Evolutionary conservation across 2,113 vertebrate genomes (phyloP).

Genomic region (Centropus bengalensis): DNA sequence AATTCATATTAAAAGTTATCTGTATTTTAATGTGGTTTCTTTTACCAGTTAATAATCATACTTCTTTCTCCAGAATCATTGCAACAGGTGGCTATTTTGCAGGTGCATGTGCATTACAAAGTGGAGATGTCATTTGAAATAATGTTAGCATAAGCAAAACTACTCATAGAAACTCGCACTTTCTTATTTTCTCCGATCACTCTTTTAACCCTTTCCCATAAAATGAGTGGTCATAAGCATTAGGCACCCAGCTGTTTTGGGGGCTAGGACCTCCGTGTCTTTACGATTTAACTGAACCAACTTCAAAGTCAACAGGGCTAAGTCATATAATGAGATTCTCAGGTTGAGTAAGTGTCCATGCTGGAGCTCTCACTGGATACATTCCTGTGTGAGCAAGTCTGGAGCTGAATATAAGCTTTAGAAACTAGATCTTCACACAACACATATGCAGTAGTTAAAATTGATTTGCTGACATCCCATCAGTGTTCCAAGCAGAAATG

Average conservation of each 20-base stretch:
- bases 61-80: slow-evolving; percentile 7
- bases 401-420: background rate
- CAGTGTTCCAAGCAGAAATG: background rate
- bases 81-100: background rate
- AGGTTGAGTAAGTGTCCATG: background rate
- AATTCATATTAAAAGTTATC: slow-evolving; percentile 25
- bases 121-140: background rate
- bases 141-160: slow-evolving; percentile 14
- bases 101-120: background rate
- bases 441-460: background rate
- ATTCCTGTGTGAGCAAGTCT: background rate
- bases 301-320: background rate
- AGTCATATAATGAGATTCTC: background rate
- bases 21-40: slow-evolving; percentile 43
- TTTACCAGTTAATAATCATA: background rate
- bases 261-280: background rate
- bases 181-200: background rate
- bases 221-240: background rate
- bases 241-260: background rate
- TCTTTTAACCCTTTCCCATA: slow-evolving; percentile 11
- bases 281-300: background rate
- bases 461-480: slow-evolving; percentile 11
- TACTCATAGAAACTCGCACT: background rate
- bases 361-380: background rate
- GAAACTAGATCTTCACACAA: background rate